Percentiles rank a stretch among this genome's conserved stretches.
These are phyloP conservation scores for Aporophyla lueneburgensis DNA, from an alignment of 2,888 invertebrate genomes.

Conservation along the genomic window DNA sequence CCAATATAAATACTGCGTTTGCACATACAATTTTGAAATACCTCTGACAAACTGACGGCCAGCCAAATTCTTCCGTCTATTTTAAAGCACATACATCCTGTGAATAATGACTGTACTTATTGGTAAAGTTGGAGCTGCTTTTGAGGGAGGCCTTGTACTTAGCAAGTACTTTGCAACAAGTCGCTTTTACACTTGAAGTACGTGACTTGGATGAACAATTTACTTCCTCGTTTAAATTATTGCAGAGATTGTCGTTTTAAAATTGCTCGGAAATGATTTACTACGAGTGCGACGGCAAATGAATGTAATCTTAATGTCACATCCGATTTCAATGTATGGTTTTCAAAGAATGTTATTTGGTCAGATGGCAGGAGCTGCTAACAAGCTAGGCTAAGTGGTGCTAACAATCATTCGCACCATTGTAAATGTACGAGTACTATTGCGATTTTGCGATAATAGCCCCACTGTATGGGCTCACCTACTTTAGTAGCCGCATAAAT, in stretches of 20 bases:
- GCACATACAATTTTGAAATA: constrained; percentile 35
- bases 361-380: neutral
- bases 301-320: constrained; percentile 2
- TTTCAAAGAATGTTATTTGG: constrained; percentile 27
- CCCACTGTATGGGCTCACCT: neutral
- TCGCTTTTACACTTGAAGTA: constrained; percentile 21
- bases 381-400: constrained; percentile 18
- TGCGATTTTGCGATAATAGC: constrained; percentile 12
- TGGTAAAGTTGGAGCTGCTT: constrained; percentile 24
- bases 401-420: constrained; percentile 10
- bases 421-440: constrained; percentile 6
- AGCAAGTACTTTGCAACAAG: constrained; percentile 1
- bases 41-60: constrained; percentile 19
- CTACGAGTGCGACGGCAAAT: neutral
- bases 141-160: constrained; percentile 19
- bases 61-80: constrained; percentile 25
- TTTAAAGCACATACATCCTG: constrained; percentile 29
- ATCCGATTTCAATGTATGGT: constrained; percentile 10
- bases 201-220: constrained; percentile 39
- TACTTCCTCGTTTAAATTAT: constrained; percentile 36
- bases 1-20: constrained; percentile 12
- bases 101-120: constrained; percentile 20
- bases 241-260: constrained; percentile 7
- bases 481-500: constrained; percentile 2
- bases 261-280: neutral